Evolutionary conservation across 2,113 vertebrate species (phyloP), one percentile per base, ranked within the genome.

Genomic region (Microtus montanus): DNA sequence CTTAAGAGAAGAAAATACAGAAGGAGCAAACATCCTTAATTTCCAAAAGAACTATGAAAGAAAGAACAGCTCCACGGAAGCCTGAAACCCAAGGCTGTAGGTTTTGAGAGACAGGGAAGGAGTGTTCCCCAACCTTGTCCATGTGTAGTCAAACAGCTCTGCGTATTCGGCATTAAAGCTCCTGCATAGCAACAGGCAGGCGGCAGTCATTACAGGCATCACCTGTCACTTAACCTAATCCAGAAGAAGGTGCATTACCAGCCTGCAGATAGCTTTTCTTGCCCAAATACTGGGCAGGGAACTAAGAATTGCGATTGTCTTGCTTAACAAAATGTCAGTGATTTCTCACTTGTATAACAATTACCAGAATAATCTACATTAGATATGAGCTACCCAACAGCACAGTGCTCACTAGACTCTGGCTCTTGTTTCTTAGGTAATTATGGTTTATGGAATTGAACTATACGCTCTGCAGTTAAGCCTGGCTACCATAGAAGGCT

Each of bases 251-350:
- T 86, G 89, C 35, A 24, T 47, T 44, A 71, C 7, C 35, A 64
- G 80, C 12, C 61, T 74, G 15, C 24, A 90, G 80, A 86, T 44
- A 26, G 30, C 9, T 58, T 41, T 41, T 84, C 20, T n/a, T 63
- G 61, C 13, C 47, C 38, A 71, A 44, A 54, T 20, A 80, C 30
- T 7, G 64, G 73, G 71, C 44, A 44, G n/a, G 89, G 38, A 85
- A 63, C 41, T 63, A 77, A 87, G 83, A 94, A 71, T 95, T 73
- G 33, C 28, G 49, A 83, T 11, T 30, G 33, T 41, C 82, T 90
- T 19, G 38, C 66, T 95, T 93, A 92, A 75, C 17, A 41, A 74
- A 92, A 92, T 89, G 66, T 93, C 93, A 95, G 89, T 94, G 91
- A 73, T 88, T 95, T 93, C 90, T 63, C 49, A 77, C 47, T 41